Percentiles rank a stretch among this genome's conserved stretches.
These are phyloP conservation scores for Cosmia trapezina DNA, from an alignment of 2,888 invertebrate genomes.

Conservation along the genomic window DNA sequence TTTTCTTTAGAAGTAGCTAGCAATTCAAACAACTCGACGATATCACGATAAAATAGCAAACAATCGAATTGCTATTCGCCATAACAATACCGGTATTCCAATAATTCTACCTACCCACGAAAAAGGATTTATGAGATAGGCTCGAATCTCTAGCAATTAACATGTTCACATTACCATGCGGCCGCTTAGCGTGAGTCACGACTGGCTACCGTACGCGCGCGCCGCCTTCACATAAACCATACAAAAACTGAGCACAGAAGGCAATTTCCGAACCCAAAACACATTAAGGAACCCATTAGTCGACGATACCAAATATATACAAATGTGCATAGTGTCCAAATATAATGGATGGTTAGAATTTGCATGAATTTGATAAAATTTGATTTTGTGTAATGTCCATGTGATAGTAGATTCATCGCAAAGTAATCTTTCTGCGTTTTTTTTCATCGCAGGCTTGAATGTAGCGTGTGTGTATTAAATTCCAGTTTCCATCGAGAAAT, in stretches of 20 bases:
- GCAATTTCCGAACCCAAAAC: constrained; percentile 17
- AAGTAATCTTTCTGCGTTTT: constrained; percentile 41
- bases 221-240: constrained; percentile 55
- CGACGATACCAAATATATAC: not conserved
- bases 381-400: not conserved
- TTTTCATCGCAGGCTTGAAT: constrained; percentile 7
- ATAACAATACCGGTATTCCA: constrained; percentile 9
- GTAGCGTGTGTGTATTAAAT: constrained; percentile 59
- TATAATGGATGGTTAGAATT: not conserved
- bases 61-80: constrained; percentile 19
- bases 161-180: constrained; percentile 76
- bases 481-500: constrained; percentile 68
- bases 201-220: constrained; percentile 75
- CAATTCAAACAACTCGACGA: not conserved
- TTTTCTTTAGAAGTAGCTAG: not conserved
- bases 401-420: not conserved
- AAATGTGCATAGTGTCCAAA: not conserved
- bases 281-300: constrained; percentile 18
- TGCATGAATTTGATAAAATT: constrained; percentile 3
- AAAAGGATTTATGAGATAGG: constrained; percentile 62
- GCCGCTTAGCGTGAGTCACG: constrained; percentile 79
- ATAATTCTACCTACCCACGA: constrained; percentile 39
- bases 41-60: not conserved
- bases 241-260: constrained; percentile 48
- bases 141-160: constrained; percentile 77